Conservation (phyloP, 2,113 vertebrate species). For the Neotoma lepida region DNA sequence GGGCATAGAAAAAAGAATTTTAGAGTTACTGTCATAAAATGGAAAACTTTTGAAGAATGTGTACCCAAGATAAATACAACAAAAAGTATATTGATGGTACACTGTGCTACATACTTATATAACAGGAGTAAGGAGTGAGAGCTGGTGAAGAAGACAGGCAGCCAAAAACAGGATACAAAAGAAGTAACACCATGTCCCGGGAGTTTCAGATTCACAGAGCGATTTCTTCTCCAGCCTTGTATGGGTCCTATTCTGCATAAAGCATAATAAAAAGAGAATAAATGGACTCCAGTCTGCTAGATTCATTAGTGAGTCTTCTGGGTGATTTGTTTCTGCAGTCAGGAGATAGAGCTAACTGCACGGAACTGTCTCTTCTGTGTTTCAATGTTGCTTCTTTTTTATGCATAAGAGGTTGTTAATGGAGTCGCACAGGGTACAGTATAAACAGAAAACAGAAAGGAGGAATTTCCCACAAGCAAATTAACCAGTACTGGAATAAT, state of each 20-base stretch:
- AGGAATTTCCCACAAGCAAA: not conserved
- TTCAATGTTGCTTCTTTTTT: not conserved
- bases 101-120: not conserved
- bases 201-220: not conserved
- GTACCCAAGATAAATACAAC: not conserved
- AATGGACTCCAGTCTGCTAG: not conserved
- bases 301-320: constrained; percentile 45
- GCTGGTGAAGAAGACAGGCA: not conserved
- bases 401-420: constrained; percentile 18
- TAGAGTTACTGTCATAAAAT: not conserved
- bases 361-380: not conserved
- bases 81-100: not conserved
- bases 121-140: not conserved
- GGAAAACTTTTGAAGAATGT: not conserved
- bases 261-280: not conserved
- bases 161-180: rapidly evolving
- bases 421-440: not conserved
- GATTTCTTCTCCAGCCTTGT: not conserved
- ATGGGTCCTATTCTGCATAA: not conserved
- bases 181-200: not conserved
- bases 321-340: not conserved
- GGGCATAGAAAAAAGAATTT: not conserved
- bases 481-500: not conserved
- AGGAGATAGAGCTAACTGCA: not conserved
- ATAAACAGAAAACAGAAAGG: not conserved